Conservation (phyloP, 2,888 invertebrate species). For the Blera fallax region DNA sequence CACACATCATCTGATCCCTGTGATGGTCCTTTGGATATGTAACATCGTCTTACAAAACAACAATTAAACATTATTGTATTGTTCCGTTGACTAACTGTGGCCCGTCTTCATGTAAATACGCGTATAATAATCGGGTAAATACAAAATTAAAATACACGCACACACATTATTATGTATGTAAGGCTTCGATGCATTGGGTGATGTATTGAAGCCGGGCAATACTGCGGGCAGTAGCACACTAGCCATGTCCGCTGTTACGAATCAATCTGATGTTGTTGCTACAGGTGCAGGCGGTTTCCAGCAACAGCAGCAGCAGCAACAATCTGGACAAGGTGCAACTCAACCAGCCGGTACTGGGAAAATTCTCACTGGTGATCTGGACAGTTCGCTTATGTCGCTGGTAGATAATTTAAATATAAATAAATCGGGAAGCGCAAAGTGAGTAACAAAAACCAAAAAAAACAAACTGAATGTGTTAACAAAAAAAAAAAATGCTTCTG, state of each 20-base stretch:
- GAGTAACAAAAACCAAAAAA: slow-evolving; percentile 81
- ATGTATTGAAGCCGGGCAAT: slow-evolving; percentile 86
- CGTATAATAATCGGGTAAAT: slow-evolving; percentile 48
- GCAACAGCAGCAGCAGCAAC: slow-evolving; percentile 78
- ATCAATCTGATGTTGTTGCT: slow-evolving; percentile 80
- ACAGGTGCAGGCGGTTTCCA: slow-evolving; percentile 78
- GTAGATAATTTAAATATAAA: slow-evolving; percentile 96
- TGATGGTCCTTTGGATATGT: slow-evolving; percentile 39
- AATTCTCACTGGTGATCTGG: slow-evolving; percentile 95
- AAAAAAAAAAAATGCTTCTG: slow-evolving; percentile 59
- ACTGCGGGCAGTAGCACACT: slow-evolving; percentile 73
- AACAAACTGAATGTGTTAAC: slow-evolving; percentile 14
- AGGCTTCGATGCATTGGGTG: slow-evolving; percentile 90
- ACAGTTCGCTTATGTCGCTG: slow-evolving; percentile 95
- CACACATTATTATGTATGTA: slow-evolving; percentile 74
- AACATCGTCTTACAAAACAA: slow-evolving; percentile 28
- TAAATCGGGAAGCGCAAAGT: slow-evolving; percentile 87
- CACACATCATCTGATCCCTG: slow-evolving; percentile 23
- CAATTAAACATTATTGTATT: slow-evolving; percentile 17
- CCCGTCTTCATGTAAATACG: slow-evolving; percentile 47
- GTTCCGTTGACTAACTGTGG: slow-evolving; percentile 34
- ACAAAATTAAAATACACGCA: slow-evolving; percentile 48
- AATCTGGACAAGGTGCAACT: slow-evolving; percentile 79
- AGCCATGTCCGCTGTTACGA: slow-evolving; percentile 74
- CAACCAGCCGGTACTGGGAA: slow-evolving; percentile 84